phyloP scores from a whole-genome alignment of 1,140 invertebrate genomes.

The Zaprionus tsacasi region DNA sequence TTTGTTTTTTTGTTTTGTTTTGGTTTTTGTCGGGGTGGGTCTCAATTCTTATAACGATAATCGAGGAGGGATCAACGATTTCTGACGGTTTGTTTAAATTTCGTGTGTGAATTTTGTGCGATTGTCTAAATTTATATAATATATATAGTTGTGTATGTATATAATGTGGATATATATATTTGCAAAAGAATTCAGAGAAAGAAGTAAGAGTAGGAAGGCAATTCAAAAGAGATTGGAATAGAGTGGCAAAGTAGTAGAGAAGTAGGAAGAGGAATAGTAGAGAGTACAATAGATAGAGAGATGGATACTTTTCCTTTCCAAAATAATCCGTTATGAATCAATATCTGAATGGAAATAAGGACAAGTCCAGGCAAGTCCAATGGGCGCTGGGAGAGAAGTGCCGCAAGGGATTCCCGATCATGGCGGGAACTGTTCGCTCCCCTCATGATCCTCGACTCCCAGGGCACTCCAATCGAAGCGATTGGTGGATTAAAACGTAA shows the following conservation, averaged over 20 bases:
- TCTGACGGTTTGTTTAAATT: conserved; percentile 54
- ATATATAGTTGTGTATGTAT: conserved; percentile 68
- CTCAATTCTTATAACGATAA: conserved; percentile 56
- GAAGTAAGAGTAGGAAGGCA: conserved; percentile 56
- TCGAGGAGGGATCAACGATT: conserved; percentile 42
- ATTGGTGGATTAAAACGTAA: conserved; percentile 6
- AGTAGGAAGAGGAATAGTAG: conserved; percentile 11
- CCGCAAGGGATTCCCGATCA: neutral
- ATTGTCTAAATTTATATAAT: conserved; percentile 58
- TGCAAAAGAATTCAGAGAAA: conserved; percentile 71
- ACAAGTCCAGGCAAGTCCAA: conserved; percentile 6
- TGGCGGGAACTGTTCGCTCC: neutral
- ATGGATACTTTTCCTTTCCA: conserved; percentile 27
- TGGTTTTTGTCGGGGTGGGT: conserved; percentile 16
- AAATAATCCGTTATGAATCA: conserved; percentile 39
- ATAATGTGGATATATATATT: conserved; percentile 68
- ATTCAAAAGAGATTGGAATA: conserved; percentile 52
- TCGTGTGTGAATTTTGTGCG: conserved; percentile 75
- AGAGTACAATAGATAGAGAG: conserved; percentile 26
- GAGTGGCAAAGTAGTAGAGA: conserved; percentile 35
- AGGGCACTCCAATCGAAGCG: neutral
- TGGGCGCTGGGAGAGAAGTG: neutral
- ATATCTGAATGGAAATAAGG: conserved; percentile 17
- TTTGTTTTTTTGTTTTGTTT: conserved; percentile 22
- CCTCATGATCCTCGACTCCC: neutral